Base-by-base conservation (phyloP, 2,888 invertebrate species). In the Conus canariensis region DNA sequence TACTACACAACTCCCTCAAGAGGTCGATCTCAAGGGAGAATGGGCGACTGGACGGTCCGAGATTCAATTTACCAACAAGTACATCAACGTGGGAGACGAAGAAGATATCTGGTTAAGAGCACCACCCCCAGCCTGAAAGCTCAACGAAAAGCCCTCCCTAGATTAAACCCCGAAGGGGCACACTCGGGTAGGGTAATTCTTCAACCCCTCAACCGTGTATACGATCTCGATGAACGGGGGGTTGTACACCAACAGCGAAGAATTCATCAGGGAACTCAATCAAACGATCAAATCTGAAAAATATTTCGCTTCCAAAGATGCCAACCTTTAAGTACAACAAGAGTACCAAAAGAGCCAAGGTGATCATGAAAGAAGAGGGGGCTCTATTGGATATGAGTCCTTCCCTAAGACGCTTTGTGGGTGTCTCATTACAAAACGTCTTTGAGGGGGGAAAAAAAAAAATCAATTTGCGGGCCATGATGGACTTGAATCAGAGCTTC, bases 41-140 rank as follows among this genome's bases (percentile, higher is more conserved):
- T 90, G 85, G 74, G 86, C 88, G 64, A 86, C 88, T 10, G 85
- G 88, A 7, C 19, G 60, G 14, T 22, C 85, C 19, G 83, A 83
- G 22, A 83, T 83, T 22, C 83, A 83, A 58, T 83, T 83, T 83
- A 83, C 58, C 19, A 83, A 83, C 58, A 83, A n/a, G 16, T 83
- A 83, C 30, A 30, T 5, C 9, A 83, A 83, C 22, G 58, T 83
- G 6, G 58, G 58, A 14, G 9, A 30, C 30, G 2, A 83, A 8
- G 83, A 30, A 6, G 22, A 22, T 10, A 16, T 0, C 8, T 80
- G 30, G 25, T 25, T 80, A 16, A 80, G 10, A 45, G 14, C 30
- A 70, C 16, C 10, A 70, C 70, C 22, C 70, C 70, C 22, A 22
- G 22, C 19, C 22, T 70, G 19, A 16, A 64, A 64, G 64, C 10